phyloP scores from a whole-genome alignment of 2,797 vertebrate species.

The Microctenopoma steveboyesi region DNA sequence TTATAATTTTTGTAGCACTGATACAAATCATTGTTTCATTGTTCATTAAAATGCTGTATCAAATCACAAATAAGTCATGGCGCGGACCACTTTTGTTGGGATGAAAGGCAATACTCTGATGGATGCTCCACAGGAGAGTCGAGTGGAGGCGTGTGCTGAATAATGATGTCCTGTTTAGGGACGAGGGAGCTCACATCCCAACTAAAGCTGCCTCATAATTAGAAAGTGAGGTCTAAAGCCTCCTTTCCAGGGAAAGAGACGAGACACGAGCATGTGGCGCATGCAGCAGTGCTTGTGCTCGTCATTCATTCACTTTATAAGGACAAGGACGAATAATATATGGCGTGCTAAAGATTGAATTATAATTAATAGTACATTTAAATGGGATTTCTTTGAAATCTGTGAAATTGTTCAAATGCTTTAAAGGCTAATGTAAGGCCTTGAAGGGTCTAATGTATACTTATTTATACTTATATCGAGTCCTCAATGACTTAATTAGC shows the following conservation, averaged over 20 bases:
- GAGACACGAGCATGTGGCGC: conserved; percentile 13
- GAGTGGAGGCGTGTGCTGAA: conserved; percentile 59
- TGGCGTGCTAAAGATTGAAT: too few species aligned
- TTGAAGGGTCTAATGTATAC: neutral
- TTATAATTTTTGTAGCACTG: neutral
- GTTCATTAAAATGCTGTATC: conserved; percentile 46
- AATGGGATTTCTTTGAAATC: too few species aligned
- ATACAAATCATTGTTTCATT: conserved; percentile 22
- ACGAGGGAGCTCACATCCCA: conserved; percentile 34
- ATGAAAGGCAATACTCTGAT: conserved; percentile 67
- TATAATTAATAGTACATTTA: too few species aligned
- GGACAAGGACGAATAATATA: too few species aligned
- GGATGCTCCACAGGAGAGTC: conserved; percentile 41
- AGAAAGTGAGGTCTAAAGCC: conserved; percentile 32
- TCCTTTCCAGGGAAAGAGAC: conserved; percentile 12
- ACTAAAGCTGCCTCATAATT: conserved; percentile 57
- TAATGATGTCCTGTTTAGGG: conserved; percentile 72
- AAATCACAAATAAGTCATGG: conserved; percentile 49
- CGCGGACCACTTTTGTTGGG: conserved; percentile 51
- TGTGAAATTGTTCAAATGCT: too few species aligned
- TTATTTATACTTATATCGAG: neutral
- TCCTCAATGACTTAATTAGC: neutral
- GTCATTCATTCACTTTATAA: neutral
- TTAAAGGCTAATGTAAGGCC: too few species aligned
- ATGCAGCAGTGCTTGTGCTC: neutral